Evolutionary conservation across 2,113 vertebrate genomes (phyloP), one percentile per base, ranked within the genome.

Genomic region (Peromyscus maniculatus): DNA sequence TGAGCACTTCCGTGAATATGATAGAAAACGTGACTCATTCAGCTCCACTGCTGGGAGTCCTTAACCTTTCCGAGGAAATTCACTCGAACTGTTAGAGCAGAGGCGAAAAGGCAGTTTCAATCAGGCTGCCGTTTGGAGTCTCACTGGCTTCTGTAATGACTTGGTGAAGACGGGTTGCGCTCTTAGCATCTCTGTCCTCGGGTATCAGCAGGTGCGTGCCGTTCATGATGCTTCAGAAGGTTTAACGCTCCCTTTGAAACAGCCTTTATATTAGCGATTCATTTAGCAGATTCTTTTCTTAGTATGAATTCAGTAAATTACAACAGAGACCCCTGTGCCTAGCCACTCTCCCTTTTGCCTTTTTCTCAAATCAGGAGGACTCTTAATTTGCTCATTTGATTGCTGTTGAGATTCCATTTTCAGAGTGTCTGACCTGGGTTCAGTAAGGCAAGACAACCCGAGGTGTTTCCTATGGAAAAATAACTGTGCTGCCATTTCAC

Each of bases 1-100:
- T 80, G 90, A 94, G 26, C 24, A 82, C 59, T 93, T 84, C 79
- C 66, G 0, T 94, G 75, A 97, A 46, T 92, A 36, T 96, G 92
- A 83, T 69, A 89, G 92, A 67, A 93, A 92, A 86, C 75, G 28
- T 67, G 9, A 43, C 64, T 92, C 69, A 64, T 87, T 94, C 66
- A 75, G 80, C 64, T 31, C 77, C 86, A 92, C 92, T 92, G 69
- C 72, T 52, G 64, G 72, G 21, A 80, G 43, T 80, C 78, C 78
- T 93, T 97, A 96, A 77, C 67, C 79, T 97, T 96, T 79, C 49
- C 31, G 36, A 86, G 55, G 91, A 95, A 91, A 94, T 92, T 71
- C 26, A 46, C 39, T 84, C 0, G 55, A 91, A 75, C 74, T 36
- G 43, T 90, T 93, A 86, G 93, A 91, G 55, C 88, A 72, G 91